Evolutionary conservation across 1,140 invertebrate genomes (phyloP).

Genomic region (Macrobrachium rosenbergii): DNA sequence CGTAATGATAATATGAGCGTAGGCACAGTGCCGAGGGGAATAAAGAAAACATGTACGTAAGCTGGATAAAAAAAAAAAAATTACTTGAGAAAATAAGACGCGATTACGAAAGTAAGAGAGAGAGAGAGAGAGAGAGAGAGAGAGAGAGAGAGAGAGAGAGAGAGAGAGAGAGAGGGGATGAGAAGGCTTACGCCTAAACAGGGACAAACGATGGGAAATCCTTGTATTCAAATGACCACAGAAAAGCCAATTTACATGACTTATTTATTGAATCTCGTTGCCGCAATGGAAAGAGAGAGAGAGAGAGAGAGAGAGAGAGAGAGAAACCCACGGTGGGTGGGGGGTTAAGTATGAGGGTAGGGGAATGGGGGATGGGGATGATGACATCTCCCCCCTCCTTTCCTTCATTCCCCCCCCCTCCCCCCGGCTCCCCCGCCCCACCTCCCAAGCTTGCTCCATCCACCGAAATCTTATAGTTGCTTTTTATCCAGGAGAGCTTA

Average conservation of each 20-base stretch:
- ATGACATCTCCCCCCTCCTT: not conserved
- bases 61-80: not conserved
- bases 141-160: too few species aligned
- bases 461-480: constrained; percentile 15
- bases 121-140: too few species aligned
- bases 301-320: not conserved
- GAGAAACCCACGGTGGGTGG: not conserved
- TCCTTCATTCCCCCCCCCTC: not conserved
- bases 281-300: not conserved
- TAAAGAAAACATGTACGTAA: not conserved
- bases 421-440: not conserved
- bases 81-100: not conserved
- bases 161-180: too few species aligned
- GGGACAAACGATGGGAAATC: too few species aligned
- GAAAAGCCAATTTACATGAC: too few species aligned
- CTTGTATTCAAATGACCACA: too few species aligned
- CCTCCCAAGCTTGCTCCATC: not conserved
- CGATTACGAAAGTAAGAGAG: too few species aligned
- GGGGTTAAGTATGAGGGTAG: not conserved
- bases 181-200: too few species aligned
- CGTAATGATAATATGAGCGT: too few species aligned
- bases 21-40: not conserved
- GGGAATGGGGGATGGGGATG: not conserved
- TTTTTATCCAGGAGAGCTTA: too few species aligned
- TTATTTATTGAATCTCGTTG: too few species aligned